These are phyloP conservation scores for Conomelus anceps DNA, from an alignment of 2,888 invertebrate genomes.

Conservation along the genomic window DNA sequence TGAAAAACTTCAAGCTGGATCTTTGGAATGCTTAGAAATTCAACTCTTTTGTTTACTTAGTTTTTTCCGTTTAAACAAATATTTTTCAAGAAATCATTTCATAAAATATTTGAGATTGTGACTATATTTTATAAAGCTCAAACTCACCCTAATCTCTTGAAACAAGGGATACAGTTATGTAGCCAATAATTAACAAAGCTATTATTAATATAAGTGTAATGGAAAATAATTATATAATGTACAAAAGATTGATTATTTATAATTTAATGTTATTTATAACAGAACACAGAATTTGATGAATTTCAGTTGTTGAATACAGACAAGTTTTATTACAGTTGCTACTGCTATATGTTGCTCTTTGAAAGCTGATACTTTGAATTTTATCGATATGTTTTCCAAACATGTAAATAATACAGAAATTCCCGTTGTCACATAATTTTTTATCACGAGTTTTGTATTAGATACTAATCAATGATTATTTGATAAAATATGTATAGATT, in stretches of 20 bases:
- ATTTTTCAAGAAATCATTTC: too few species aligned
- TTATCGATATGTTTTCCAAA: background rate
- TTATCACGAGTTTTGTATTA: background rate
- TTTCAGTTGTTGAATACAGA: background rate
- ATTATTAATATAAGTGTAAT: background rate
- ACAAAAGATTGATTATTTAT: background rate
- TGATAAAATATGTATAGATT: background rate
- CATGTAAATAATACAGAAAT: background rate
- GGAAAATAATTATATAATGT: background rate
- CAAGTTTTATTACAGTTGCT: background rate
- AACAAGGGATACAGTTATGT: background rate
- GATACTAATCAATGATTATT: background rate
- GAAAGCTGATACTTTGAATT: background rate
- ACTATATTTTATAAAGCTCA: background rate
- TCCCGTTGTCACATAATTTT: background rate
- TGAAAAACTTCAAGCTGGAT: background rate
- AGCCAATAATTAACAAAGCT: background rate
- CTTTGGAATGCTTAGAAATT: background rate
- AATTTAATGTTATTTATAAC: background rate
- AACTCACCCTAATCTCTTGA: background rate
- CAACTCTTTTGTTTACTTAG: background rate
- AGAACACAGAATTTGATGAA: background rate
- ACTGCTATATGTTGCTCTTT: background rate
- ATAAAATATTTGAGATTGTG: background rate
- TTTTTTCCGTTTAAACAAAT: background rate